Evolutionary conservation across 1,140 invertebrate genomes (phyloP).

Genomic region (Pseudachorutes palmiensis): DNA sequence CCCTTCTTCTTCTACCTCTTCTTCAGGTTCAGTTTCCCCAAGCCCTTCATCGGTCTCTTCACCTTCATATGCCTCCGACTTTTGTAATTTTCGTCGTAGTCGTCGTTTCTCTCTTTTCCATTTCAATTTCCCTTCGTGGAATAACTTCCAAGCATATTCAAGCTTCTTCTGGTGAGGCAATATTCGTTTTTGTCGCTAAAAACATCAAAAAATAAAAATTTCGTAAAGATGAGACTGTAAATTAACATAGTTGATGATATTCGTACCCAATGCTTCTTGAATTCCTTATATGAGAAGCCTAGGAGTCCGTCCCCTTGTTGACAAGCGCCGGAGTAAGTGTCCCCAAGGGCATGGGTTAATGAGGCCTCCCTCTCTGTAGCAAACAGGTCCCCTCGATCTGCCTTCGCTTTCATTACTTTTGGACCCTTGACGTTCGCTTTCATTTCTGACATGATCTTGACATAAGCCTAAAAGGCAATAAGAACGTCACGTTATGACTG

Average conservation of each 20-base stretch:
- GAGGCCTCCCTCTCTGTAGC: not conserved
- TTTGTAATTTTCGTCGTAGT: not conserved
- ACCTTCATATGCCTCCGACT: too few species aligned
- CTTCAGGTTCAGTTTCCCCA: slow-evolving; percentile 5
- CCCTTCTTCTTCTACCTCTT: not conserved
- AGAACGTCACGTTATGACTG: slow-evolving; percentile 5
- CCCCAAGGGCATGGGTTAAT: not conserved
- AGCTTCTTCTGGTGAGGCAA: slow-evolving; percentile 27
- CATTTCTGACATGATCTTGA: not conserved
- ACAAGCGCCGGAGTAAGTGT: slow-evolving; percentile 17
- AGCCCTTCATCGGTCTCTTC: not conserved
- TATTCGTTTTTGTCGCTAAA: slow-evolving; percentile 9
- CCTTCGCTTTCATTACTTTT: not conserved
- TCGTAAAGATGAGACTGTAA: not conserved
- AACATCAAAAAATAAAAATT: not conserved
- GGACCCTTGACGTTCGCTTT: too few species aligned
- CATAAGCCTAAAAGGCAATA: not conserved
- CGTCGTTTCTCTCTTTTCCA: slow-evolving; percentile 21
- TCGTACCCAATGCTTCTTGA: slow-evolving; percentile 16
- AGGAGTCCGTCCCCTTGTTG: not conserved
- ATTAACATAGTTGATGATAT: not conserved
- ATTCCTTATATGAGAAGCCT: slow-evolving; percentile 20
- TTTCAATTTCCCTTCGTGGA: slow-evolving; percentile 23
- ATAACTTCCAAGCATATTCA: slow-evolving; percentile 28
- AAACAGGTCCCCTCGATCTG: not conserved